Evolutionary conservation across 2,888 invertebrate genomes (phyloP).

Genomic region (Urechis unicinctus): DNA sequence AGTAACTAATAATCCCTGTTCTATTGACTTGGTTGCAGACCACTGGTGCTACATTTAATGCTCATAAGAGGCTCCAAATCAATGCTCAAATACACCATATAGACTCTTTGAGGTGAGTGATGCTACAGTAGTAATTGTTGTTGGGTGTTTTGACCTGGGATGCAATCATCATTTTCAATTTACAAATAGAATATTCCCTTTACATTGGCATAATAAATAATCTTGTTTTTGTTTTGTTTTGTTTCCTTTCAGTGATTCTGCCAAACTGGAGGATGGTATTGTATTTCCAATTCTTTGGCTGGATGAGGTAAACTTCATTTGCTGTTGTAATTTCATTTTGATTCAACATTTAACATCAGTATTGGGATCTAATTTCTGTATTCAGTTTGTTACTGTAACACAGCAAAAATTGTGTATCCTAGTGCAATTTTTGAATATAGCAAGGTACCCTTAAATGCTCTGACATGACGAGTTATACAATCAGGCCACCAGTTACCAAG

Average conservation of each 20-base stretch:
- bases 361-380: neutral
- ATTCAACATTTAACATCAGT: neutral
- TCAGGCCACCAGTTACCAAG: no score
- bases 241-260: neutral
- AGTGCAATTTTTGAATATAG: neutral
- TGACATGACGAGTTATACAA: neutral
- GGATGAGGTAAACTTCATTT: neutral
- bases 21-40: no score
- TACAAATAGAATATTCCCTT: no score
- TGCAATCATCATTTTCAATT: no score
- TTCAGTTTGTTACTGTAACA: neutral
- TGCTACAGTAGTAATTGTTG: neutral
- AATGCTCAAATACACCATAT: neutral
- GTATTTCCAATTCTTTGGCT: neutral
- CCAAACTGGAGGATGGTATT: neutral
- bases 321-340: neutral
- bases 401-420: no score
- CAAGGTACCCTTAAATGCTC: neutral
- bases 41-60: neutral
- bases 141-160: neutral
- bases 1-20: no score
- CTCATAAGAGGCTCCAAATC: neutral
- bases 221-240: neutral
- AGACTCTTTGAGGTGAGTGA: no score
- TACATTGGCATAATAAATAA: no score